Evolutionary conservation across 2,888 invertebrate species (phyloP).

Genomic region (Amphipyra tragopoginis): DNA sequence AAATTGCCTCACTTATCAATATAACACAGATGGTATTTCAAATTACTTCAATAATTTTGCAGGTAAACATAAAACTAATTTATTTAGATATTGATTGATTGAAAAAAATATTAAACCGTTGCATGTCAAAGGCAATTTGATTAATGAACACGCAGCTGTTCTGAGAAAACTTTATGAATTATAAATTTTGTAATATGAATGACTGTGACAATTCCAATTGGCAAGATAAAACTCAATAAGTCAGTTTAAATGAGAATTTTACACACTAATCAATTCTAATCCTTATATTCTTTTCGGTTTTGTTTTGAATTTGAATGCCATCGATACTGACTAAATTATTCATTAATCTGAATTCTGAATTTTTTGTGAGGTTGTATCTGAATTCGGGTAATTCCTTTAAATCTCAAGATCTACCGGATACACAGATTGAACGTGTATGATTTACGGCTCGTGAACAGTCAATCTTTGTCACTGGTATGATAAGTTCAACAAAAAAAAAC

Average conservation of each 20-base stretch:
- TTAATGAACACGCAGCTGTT: conserved; percentile 47
- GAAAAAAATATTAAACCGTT: conserved; percentile 32
- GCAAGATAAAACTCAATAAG: not conserved
- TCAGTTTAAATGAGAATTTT: not conserved
- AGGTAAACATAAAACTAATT: conserved; percentile 36
- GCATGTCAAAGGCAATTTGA: conserved; percentile 32
- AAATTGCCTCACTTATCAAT: not conserved
- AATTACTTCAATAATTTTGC: conserved; percentile 18
- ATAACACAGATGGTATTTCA: conserved; percentile 4
- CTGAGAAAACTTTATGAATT: conserved; percentile 35
- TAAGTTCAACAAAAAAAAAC: too few species aligned
- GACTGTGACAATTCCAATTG: conserved; percentile 3
- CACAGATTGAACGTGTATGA: too few species aligned
- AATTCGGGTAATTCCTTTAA: too few species aligned
- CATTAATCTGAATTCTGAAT: too few species aligned
- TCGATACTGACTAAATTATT: too few species aligned
- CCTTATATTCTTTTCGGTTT: too few species aligned
- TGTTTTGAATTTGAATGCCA: too few species aligned
- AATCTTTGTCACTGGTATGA: too few species aligned
- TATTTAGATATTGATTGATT: conserved; percentile 50
- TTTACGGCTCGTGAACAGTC: too few species aligned
- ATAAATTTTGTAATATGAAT: conserved; percentile 22
- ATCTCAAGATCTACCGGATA: too few species aligned
- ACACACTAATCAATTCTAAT: too few species aligned
- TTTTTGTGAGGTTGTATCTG: too few species aligned